These are phyloP conservation scores for Vulpes ferrilata DNA, from an alignment of 2,113 vertebrate species.

Conservation along the genomic window DNA sequence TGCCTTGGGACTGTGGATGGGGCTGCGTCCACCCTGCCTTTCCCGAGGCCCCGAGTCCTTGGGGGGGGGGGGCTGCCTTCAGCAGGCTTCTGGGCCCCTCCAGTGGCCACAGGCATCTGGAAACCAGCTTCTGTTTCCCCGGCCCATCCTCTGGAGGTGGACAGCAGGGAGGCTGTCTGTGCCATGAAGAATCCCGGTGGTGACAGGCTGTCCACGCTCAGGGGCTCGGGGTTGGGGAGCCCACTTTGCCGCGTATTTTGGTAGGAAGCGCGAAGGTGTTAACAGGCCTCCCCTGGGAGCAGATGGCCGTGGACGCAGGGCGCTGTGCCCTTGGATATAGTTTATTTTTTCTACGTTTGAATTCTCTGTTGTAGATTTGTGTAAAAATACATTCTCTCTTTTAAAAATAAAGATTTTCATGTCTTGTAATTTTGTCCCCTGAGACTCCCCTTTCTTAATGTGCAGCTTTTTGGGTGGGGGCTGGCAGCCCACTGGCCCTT, in stretches of 20 bases:
- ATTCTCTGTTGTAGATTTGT: constrained; percentile 84
- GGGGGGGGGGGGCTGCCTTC: background rate
- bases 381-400: constrained; percentile 79
- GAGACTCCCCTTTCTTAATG: background rate
- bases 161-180: fast-evolving
- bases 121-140: fast-evolving
- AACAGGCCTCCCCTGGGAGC: fast-evolving
- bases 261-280: fast-evolving
- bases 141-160: background rate
- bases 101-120: background rate
- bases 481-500: fast-evolving
- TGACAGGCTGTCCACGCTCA: fast-evolving
- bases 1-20: no score
- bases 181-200: fast-evolving
- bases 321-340: constrained; percentile 44
- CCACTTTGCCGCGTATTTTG: background rate
- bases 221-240: background rate
- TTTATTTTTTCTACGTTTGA: constrained; percentile 85
- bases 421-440: constrained; percentile 70
- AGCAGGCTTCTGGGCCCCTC: background rate
- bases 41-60: background rate
- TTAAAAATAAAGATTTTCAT: constrained; percentile 79
- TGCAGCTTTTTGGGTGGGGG: background rate
- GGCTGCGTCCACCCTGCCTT: background rate
- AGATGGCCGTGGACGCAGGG: background rate